Base-by-base conservation (phyloP, 1,140 invertebrate genomes). In the Sminthurinus signatus region DNA sequence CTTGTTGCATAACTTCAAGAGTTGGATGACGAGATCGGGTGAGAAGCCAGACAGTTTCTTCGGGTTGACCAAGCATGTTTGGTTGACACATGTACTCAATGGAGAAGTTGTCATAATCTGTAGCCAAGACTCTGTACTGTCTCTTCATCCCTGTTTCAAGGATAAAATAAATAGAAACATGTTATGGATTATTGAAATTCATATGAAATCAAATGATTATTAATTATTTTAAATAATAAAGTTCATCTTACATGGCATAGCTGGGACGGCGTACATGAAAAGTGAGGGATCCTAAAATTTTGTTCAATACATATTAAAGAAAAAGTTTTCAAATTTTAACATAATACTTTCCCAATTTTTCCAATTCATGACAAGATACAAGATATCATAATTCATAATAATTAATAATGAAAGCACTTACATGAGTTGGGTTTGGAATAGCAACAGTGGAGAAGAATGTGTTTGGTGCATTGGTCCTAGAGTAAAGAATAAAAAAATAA, bases 21-120 rank as follows among this genome's bases (percentile, higher is more conserved):
- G 70, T 69, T 14, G 70, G 70, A 50, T 63, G 62, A 46, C 70
- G 44, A 48, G 56, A 56, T 36, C 70, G 60, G 4, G 70, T 72
- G 15, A 72, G 43, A 5, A 72, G 64, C 70, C 70, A 72, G 31
- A 72, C 60, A 14, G 70, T 72, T 60, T 72, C 70, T 55, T 72
- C 70, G 1, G 67, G 42, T n/a, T 54, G 64, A 23, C 59, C 62
- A 67, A 72, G 67, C 67, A 72, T 65, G 28, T 65, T 69, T 4
- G 59, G 51, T 14, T 57, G 28, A 61, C 70, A 72, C 67, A 72
- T 69, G 60, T 72, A 72, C 56, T 72, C 70, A 51, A 72, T 65
- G 10, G 70, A 65, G 44, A 72, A 72, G 46, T 72, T 72, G 25
- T 72, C 70, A 42, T 72, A 72, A 50, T 72, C 70, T 2, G 70